Conservation (phyloP, 2,888 invertebrate species). For the Elysia crispata region DNA sequence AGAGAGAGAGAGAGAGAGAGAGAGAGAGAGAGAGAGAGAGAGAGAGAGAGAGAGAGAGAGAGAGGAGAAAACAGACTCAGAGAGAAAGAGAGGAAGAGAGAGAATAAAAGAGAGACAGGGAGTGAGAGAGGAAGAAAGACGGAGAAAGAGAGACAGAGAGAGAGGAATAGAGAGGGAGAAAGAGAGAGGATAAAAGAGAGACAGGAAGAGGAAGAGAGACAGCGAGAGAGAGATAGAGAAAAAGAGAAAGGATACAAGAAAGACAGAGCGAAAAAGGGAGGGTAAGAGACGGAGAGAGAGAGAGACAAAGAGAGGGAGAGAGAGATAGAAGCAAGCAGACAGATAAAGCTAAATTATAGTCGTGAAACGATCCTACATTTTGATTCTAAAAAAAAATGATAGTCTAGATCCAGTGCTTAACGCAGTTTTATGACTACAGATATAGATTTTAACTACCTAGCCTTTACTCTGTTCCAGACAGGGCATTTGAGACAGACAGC, state of each 20-base stretch:
- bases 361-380: too few species aligned
- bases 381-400: too few species aligned
- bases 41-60: neutral
- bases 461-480: too few species aligned
- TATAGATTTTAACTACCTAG: too few species aligned
- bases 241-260: neutral
- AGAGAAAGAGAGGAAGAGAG: neutral
- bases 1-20: neutral
- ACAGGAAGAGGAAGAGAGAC: neutral
- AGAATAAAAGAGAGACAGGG: neutral
- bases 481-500: too few species aligned
- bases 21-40: conserved; percentile 1
- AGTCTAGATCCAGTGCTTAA: too few species aligned
- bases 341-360: too few species aligned
- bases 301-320: neutral
- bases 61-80: neutral
- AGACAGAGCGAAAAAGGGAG: neutral
- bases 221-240: neutral
- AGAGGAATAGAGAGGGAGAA: neutral
- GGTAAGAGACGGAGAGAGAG: neutral
- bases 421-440: too few species aligned
- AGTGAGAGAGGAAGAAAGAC: neutral
- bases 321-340: neutral
- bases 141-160: neutral
- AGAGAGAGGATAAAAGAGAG: neutral